phyloP scores from a whole-genome alignment of 92 coral and sea anemone genomes.

The Muricea muricata region DNA sequence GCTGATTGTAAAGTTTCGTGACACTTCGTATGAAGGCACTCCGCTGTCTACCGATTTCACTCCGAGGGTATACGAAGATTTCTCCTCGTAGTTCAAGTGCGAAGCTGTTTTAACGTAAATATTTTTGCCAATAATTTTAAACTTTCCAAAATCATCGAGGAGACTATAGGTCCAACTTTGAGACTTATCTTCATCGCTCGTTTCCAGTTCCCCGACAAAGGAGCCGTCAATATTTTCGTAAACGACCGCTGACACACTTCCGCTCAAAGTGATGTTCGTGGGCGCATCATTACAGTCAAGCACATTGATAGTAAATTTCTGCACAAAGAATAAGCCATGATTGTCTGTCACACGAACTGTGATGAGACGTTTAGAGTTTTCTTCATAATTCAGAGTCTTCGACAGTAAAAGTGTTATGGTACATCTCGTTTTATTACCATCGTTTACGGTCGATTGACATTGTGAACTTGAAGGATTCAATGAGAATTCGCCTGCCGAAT shows the following conservation, averaged over 20 bases:
- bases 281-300: constrained; percentile 88
- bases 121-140: not conserved
- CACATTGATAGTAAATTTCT: constrained; percentile 71
- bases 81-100: constrained; percentile 77
- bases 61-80: constrained; percentile 61
- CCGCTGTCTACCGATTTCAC: constrained; percentile 87
- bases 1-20: constrained; percentile 70
- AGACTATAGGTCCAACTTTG: constrained; percentile 75
- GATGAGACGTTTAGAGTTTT: constrained; percentile 44
- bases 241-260: constrained; percentile 64
- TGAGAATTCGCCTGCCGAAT: constrained; percentile 82
- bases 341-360: constrained; percentile 76
- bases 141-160: constrained; percentile 64
- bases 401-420: constrained; percentile 47
- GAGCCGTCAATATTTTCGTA: constrained; percentile 73
- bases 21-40: constrained; percentile 76
- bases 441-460: constrained; percentile 5
- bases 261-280: constrained; percentile 69
- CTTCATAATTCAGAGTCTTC: constrained; percentile 75
- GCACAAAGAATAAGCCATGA: constrained; percentile 66
- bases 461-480: constrained; percentile 23
- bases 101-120: constrained; percentile 19
- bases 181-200: constrained; percentile 86
- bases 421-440: constrained; percentile 69
- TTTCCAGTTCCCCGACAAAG: constrained; percentile 73